Base-by-base conservation (phyloP, 2,888 invertebrate genomes). In the Caenorhabditis macrosperma region DNA sequence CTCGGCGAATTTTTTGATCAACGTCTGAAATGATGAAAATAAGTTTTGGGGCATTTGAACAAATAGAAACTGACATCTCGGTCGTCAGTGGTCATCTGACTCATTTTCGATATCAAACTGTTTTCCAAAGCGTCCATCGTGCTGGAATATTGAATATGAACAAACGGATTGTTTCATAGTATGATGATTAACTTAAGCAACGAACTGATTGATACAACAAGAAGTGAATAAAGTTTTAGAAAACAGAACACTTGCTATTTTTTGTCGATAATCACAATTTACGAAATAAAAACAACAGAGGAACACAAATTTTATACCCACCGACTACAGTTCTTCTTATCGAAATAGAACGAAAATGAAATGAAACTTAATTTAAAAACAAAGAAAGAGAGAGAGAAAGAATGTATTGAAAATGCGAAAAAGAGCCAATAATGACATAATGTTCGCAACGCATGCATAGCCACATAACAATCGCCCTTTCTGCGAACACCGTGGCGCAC, bases 61-160 rank as follows among this genome's bases (percentile, higher is more conserved):
- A 24, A 17, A n/a, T 17, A 9, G 26, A 7, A 4, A n/a, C 41
- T 48, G 10, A 77, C 77, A 17, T 79, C 79, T 30, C 59, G 7
- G 28, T 79, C 79, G n/a, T 79, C 79, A 0, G 79, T 79, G 2
- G 79, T 68, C 74, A 79, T 74, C 38, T 79, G 79, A 59, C 79
- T 79, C 79, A 79, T 74, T 63, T 74, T 74, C 35, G 74, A 48
- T 24, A 79, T 68, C 22, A 79, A 38, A 26, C 68, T 74, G 59
- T 79, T 79, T 48, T 79, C 79, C n/a, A 79, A 48, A 3, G 79
- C 67, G 12, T 79, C 79, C 79, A 79, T 78, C 28, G n/a, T 67
- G 28, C 24, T 63, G 28, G 17, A 41, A 60, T 15, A 60, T 17
- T 30, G 15, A 15, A 44, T n/a, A n/a, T 15, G 15, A 50, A 20